Evolutionary conservation across 2,797 vertebrate species (phyloP), one percentile per base, ranked within the genome.

Genomic region (Chaetodon trifasciatus): DNA sequence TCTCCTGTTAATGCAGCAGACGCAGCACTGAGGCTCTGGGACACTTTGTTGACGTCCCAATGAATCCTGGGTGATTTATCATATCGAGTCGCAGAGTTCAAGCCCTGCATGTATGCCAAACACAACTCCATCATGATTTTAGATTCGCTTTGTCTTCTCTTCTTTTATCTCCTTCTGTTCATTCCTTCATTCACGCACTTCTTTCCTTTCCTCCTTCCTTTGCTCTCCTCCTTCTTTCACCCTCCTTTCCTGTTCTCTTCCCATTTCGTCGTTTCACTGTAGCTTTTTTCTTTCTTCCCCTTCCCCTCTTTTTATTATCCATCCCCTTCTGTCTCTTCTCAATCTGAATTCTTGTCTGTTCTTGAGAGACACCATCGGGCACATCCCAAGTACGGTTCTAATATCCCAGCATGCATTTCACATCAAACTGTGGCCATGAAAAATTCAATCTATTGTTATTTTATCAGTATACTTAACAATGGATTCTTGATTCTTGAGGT

Each of bases 41-140:
- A 90, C 81, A 57, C 84, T 77, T 63, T 85, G 87, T 77, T 80
- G 90, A 90, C 74, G 72, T 87, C 85, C 85, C 89, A 67, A 74
- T 86, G 89, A 87, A 88, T 93, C 83, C 81, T 81, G 84, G 90
- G 87, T 89, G 80, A 92, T 91, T 88, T 52, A 87, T 93, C 89
- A 89, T 75, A 78, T 68, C n/a, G 49, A 66, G 75, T 28, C 79
- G 12, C 62, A n/a, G 56, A 78, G 81, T 76, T 88, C 78, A 76
- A 70, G 78, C 49, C 56, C 77, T 44, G 81, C 47, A 52, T 79
- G 82, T 71, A 13, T 24, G 68, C 76, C 76, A 47, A 15, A 53
- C 75, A 79, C 57, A 46, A n/a, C 73, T 85, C 76, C 72, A 60
- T 90, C 89, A 70, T 67, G 13, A 76, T 72, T 78, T 75, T 67